A percentile compares a stretch with the other conserved stretches of the same genome.
These are phyloP conservation scores for Smittia sp. DNA, from an alignment of 2,888 invertebrate genomes.

Conservation along the genomic window DNA sequence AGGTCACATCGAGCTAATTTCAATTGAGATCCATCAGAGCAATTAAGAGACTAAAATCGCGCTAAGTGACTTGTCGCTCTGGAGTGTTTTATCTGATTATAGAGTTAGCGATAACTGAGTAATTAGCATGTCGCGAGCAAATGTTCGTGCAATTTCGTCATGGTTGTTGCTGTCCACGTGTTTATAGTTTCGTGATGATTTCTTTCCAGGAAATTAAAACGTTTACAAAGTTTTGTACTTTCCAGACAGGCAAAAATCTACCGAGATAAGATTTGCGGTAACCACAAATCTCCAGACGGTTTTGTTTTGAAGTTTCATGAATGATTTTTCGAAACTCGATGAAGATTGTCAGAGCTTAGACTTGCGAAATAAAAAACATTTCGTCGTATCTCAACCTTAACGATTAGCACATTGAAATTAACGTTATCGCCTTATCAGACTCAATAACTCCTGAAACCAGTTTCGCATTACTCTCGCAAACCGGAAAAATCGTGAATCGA, in stretches of 20 bases:
- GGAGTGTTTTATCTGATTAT: not conserved
- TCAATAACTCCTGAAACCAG: not conserved
- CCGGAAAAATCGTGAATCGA: not conserved
- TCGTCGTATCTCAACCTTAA: too few species aligned
- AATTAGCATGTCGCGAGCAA: not conserved
- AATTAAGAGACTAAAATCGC: too few species aligned
- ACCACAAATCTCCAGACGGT: not conserved
- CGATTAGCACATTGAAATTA: too few species aligned
- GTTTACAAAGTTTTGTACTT: not conserved
- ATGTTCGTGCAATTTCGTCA: not conserved
- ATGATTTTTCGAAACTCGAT: too few species aligned
- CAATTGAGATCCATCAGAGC: too few species aligned
- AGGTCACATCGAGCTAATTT: too few species aligned
- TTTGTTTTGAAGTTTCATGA: not conserved
- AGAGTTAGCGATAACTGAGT: not conserved
- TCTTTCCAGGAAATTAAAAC: not conserved
- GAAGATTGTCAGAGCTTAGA: too few species aligned
- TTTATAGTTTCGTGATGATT: not conserved
- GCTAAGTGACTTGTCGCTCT: too few species aligned
- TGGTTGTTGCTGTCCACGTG: not conserved
- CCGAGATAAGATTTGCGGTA: not conserved
- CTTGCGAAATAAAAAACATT: too few species aligned
- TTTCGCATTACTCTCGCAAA: not conserved
- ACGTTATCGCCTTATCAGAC: not conserved
- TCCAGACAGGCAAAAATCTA: not conserved